phyloP scores from a whole-genome alignment of 2,797 vertebrate species.

The Peromyscus eremicus region DNA sequence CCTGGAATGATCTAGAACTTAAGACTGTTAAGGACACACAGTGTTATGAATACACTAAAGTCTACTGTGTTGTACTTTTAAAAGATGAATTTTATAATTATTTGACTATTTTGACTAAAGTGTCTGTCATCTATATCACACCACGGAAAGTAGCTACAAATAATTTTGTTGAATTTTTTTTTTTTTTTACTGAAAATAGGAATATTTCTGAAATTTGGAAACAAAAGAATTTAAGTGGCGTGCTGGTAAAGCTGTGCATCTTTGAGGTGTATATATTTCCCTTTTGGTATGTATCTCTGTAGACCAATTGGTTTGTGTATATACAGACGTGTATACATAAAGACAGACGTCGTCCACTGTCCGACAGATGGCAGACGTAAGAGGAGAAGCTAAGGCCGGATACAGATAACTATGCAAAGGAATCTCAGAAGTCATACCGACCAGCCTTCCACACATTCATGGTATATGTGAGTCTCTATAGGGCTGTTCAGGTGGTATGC shows the following conservation, averaged over 20 bases:
- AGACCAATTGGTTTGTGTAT: neutral
- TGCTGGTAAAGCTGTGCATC: neutral
- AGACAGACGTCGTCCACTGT: neutral
- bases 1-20: neutral
- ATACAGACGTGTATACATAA: neutral
- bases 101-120: neutral
- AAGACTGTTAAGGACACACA: neutral
- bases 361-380: neutral
- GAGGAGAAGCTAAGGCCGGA: neutral
- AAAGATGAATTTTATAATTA: neutral
- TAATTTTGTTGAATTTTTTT: slow-evolving; percentile 30
- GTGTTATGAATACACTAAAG: neutral
- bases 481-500: neutral
- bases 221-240: neutral
- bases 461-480: neutral
- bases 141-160: neutral
- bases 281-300: neutral
- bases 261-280: neutral
- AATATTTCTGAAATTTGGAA: slow-evolving; percentile 21
- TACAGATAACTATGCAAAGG: neutral
- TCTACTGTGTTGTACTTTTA: neutral
- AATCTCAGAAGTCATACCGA: neutral
- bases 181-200: neutral
- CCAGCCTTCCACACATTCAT: neutral
- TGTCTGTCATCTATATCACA: neutral